phyloP scores from a whole-genome alignment of 1,140 invertebrate species.

The Diabrotica undecimpunctata region DNA sequence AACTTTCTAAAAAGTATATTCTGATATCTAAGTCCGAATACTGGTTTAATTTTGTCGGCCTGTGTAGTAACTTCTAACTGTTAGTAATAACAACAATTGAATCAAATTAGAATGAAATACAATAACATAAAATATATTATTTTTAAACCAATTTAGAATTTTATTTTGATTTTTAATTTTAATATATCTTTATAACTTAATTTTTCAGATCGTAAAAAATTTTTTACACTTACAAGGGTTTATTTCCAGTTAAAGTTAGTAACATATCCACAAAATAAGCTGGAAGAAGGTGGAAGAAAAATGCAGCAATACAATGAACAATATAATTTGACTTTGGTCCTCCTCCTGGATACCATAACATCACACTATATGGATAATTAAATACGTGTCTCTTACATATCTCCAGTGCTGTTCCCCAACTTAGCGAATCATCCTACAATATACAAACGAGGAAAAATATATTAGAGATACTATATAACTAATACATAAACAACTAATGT shows the following conservation, averaged over 20 bases:
- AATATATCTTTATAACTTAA: too few species aligned
- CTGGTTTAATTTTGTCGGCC: too few species aligned
- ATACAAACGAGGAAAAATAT: slow-evolving; percentile 10
- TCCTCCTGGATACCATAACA: slow-evolving; percentile 78
- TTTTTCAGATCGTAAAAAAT: too few species aligned
- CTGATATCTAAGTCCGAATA: too few species aligned
- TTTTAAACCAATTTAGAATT: too few species aligned
- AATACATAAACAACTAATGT: too few species aligned
- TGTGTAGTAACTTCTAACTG: too few species aligned
- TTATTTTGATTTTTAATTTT: too few species aligned
- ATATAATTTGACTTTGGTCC: slow-evolving; percentile 66
- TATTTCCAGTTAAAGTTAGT: slow-evolving; percentile 63
- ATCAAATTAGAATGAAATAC: too few species aligned
- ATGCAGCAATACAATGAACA: slow-evolving; percentile 62
- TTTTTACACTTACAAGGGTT: slow-evolving; percentile 66
- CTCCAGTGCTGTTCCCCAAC: slow-evolving; percentile 76
- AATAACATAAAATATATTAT: too few species aligned
- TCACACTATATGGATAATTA: slow-evolving; percentile 61
- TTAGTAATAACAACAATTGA: too few species aligned
- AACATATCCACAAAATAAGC: slow-evolving; percentile 75
- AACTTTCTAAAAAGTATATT: too few species aligned
- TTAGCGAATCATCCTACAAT: slow-evolving; percentile 59
- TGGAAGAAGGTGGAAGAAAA: slow-evolving; percentile 76
- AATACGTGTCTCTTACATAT: slow-evolving; percentile 59
- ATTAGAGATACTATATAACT: background rate